Base-by-base conservation (phyloP, 2,888 invertebrate genomes). In the Ephialtes manifestator region DNA sequence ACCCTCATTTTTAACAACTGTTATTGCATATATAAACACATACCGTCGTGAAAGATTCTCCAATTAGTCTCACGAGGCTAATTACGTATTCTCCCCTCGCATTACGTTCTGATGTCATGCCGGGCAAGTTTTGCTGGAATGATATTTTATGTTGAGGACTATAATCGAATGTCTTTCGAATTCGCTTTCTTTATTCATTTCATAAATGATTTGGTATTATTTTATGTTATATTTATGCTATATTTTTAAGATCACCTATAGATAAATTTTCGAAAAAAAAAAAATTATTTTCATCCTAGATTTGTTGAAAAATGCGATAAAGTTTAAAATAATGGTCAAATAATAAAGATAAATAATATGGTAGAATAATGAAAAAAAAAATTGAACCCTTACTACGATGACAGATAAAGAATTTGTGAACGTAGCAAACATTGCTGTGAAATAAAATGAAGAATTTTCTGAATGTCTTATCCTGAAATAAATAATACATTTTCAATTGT, bases 11-110 rank as follows among this genome's bases (percentile, higher is more conserved):
- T 60, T 18, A 55, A 13, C 60, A 74, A 74, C 60, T 60, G 60
- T 46, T 51, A 48, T 65, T 51, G 48, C 46, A 31, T 67, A 35
- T 46, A 67, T 20, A 46, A 65, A 68, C n/a, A 20, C 35, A 2
- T 20, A 65, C 3, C 11, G n/a, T 43, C 35, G 20, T 31, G 28
- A 60, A 24, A 11, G 48, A 70, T 58, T 51, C 15, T 51, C 72
- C 51, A 70, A 53, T 24, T 51, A 13, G 20, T 53, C 71, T 65
- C 55, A 13, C 35, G 71, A 55, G 63, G 35, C 51, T 72, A 83
- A 83, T 77, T 63, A 65, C 51, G 51, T 76, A 70, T 55, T 70
- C 70, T 43, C 65, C 31, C 11, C 20, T 53, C 60, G 15, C 20
- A 20, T n/a, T 55, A 35, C 70, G 58, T 58, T 77, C 53, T 72